Percentiles rank a stretch among this genome's conserved stretches.
Conservation (phyloP, 1,140 invertebrate genomes). For the Danaus melanippus region DNA sequence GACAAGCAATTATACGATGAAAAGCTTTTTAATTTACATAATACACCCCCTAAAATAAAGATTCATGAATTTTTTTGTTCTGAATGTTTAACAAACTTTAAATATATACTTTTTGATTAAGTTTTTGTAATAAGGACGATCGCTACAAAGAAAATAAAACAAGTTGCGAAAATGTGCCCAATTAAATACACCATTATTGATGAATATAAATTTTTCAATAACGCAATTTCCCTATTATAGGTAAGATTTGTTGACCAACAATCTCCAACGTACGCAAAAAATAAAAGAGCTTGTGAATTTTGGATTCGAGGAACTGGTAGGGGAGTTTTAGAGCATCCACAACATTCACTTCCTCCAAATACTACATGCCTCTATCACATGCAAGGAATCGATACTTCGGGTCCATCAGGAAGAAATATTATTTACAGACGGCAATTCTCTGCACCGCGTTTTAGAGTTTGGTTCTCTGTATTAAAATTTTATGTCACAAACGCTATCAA, state of each 20-base stretch:
- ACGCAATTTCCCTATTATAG: slow-evolving; percentile 61
- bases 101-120: too few species aligned
- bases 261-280: slow-evolving; percentile 83
- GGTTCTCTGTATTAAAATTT: slow-evolving; percentile 91
- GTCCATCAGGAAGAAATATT: slow-evolving; percentile 74
- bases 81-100: too few species aligned
- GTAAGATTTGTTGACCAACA: slow-evolving; percentile 87
- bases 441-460: slow-evolving; percentile 82
- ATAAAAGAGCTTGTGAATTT: slow-evolving; percentile 88
- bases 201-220: background rate
- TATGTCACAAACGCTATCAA: slow-evolving; percentile 77
- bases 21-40: too few species aligned
- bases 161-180: too few species aligned
- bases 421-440: slow-evolving; percentile 76
- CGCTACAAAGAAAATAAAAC: too few species aligned
- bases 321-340: slow-evolving; percentile 84
- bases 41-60: too few species aligned
- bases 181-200: too few species aligned
- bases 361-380: slow-evolving; percentile 90
- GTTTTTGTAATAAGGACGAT: too few species aligned
- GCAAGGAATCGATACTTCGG: slow-evolving; percentile 75
- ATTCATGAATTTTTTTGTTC: too few species aligned
- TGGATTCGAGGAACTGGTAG: slow-evolving; percentile 85
- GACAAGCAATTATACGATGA: too few species aligned
- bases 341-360: slow-evolving; percentile 86